A percentile compares a stretch with the other conserved stretches of the same genome.
Conservation (phyloP, 2,797 vertebrate genomes). For the Lindbergichthys nudifrons region DNA sequence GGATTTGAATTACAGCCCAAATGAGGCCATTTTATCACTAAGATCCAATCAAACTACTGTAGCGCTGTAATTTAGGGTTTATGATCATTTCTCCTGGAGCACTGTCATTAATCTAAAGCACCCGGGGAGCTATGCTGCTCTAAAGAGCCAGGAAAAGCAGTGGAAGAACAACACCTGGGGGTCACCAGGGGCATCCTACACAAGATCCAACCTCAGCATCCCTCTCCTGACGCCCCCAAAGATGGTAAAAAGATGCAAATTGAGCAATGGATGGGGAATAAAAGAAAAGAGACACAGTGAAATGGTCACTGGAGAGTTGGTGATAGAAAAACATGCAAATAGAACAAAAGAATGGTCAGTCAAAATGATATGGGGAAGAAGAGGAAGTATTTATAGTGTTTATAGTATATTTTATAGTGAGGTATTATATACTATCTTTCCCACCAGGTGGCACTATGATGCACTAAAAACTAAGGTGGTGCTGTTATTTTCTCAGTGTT, state of each 20-base stretch:
- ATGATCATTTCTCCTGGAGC: conserved; percentile 31
- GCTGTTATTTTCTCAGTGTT: not conserved
- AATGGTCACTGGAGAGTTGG: conserved; percentile 29
- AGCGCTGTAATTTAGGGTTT: conserved; percentile 17
- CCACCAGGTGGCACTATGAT: conserved; percentile 71
- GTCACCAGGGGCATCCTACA: conserved; percentile 81
- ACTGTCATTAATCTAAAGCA: conserved; percentile 37
- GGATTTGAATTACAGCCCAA: conserved; percentile 43
- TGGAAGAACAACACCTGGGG: conserved; percentile 73
- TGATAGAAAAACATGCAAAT: conserved; percentile 46
- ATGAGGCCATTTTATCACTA: conserved; percentile 31
- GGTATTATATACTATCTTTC: not conserved
- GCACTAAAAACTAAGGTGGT: conserved; percentile 27
- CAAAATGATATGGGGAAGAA: conserved; percentile 10
- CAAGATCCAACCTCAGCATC: conserved; percentile 75
- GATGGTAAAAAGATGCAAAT: conserved; percentile 36
- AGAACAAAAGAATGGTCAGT: conserved; percentile 21
- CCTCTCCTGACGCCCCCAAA: conserved; percentile 67
- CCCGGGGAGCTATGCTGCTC: conserved; percentile 48
- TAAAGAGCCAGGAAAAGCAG: conserved; percentile 49
- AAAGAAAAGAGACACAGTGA: conserved; percentile 48
- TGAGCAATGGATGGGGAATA: conserved; percentile 38
- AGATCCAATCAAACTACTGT: conserved; percentile 42
- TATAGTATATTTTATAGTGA: not conserved
- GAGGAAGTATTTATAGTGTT: too few species aligned